Conservation (phyloP, 1,140 invertebrate species). For the Lysiphlebus fabarum region DNA sequence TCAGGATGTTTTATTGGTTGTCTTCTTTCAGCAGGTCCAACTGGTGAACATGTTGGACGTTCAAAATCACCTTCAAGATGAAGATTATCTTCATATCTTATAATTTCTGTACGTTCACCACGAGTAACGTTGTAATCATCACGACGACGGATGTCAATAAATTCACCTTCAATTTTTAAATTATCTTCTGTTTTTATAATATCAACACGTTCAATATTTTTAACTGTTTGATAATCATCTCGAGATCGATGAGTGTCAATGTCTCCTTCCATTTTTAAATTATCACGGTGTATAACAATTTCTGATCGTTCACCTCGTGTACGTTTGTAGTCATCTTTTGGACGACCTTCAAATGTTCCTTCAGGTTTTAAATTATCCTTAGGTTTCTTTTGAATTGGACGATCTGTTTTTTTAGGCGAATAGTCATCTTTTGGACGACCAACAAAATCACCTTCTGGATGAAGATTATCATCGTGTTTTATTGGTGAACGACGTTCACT, state of each 20-base stretch:
- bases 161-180: constrained; percentile 62
- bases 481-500: constrained; percentile 37
- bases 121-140: constrained; percentile 48
- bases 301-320: constrained; percentile 59
- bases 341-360: constrained; percentile 53
- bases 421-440: constrained; percentile 34
- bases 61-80: constrained; percentile 59
- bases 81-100: constrained; percentile 56
- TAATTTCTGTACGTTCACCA: constrained; percentile 41
- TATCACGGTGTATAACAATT: constrained; percentile 62
- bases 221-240: constrained; percentile 57
- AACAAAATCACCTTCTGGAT: constrained; percentile 60
- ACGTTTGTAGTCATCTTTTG: constrained; percentile 25
- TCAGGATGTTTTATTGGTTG: constrained; percentile 44
- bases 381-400: constrained; percentile 58
- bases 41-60: constrained; percentile 47
- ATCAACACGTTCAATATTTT: constrained; percentile 60
- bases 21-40: constrained; percentile 51
- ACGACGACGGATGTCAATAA: constrained; percentile 48
- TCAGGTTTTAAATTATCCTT: constrained; percentile 56
- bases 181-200: constrained; percentile 63
- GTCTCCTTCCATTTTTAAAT: constrained; percentile 62
- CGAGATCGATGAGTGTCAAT: constrained; percentile 46
- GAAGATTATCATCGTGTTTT: constrained; percentile 56
- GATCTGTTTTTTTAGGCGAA: constrained; percentile 51